Evolutionary conservation across 2,888 invertebrate genomes (phyloP), one percentile per base, ranked within the genome.

Genomic region (Sepiola atlantica): DNA sequence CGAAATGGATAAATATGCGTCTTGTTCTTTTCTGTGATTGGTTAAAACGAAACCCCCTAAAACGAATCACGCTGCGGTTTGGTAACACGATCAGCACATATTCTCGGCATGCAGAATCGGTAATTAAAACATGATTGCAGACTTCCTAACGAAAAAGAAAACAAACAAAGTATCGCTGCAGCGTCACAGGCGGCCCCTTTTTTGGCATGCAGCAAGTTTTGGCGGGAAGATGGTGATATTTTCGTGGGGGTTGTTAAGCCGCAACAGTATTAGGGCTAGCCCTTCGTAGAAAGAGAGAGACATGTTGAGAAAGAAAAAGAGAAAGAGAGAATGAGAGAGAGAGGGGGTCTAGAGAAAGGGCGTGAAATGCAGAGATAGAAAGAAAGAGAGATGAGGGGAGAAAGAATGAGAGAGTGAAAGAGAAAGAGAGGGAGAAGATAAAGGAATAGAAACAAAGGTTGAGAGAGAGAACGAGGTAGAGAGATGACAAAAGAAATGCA

Each of bases 81-180:
- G n/a, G 77, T 77, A 77, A 77, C 77, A 32, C 32, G n/a, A 77
- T n/a, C 77, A 77, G 77, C 77, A 77, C n/a, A 18, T 77, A 77
- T 4, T n/a, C 77, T 77, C n/a, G n/a, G n/a, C 12, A 77, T n/a
- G 77, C 77, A 77, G 14, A n/a, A n/a, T 14, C 77, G n/a, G 77
- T 77, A 77, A 77, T 77, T 77, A 77, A 77, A 77, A 77, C 77
- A n/a, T 77, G n/a, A 77, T 77, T n/a, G 77, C n/a, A 77, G 77
- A 77, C 32, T 32, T 77, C 77, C 77, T 77, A 77, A 32, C n/a
- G n/a, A n/a, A 45, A 45, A 45, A 45, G 8, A 45, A 45, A 45
- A 45, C 2, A 45, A 45, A 45, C 2, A 45, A 45, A n/a, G n/a
- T n/a, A n/a, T n/a, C n/a, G 14, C n/a, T 77, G 77, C 77, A 77